Evolutionary conservation across 2,888 invertebrate genomes (phyloP).

Genomic region (Monopis laevigella): DNA sequence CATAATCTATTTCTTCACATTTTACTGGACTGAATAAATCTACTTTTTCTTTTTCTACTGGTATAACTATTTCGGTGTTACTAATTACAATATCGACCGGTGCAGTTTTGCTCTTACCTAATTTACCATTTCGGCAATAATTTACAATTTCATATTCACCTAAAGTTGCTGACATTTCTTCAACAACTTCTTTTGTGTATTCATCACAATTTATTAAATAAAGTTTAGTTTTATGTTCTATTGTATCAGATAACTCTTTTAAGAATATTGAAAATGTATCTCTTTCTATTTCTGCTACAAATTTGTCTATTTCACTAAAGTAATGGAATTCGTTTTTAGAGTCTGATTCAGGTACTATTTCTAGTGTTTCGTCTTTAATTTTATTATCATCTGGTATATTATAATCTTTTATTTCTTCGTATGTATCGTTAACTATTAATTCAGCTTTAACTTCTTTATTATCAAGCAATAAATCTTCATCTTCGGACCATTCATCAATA

Average conservation of each 20-base stretch:
- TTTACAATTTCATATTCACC: conserved; percentile 44
- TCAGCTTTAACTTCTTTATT: conserved; percentile 16
- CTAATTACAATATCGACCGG: conserved; percentile 24
- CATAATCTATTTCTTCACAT: conserved; percentile 53
- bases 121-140: conserved; percentile 46
- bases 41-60: conserved; percentile 27
- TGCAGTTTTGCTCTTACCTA: conserved; percentile 27
- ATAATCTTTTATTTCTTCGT: conserved; percentile 18
- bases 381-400: conserved; percentile 22
- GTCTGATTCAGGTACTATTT: conserved; percentile 12
- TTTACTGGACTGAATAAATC: conserved; percentile 46
- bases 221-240: conserved; percentile 28
- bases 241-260: conserved; percentile 28
- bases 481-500: conserved; percentile 4
- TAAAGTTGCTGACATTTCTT: conserved; percentile 33
- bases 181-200: conserved; percentile 44
- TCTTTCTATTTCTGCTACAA: conserved; percentile 39
- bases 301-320: conserved; percentile 46
- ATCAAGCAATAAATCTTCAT: too few relatives aligned
- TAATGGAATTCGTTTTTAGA: conserved; percentile 27
- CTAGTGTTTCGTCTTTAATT: conserved; percentile 25
- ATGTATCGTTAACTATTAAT: conserved; percentile 14
- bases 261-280: conserved; percentile 37
- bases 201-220: conserved; percentile 48
- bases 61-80: conserved; percentile 36